These are phyloP conservation scores for Takifugu rubripes DNA, from an alignment of 2,797 vertebrate genomes.

Conservation along the genomic window DNA sequence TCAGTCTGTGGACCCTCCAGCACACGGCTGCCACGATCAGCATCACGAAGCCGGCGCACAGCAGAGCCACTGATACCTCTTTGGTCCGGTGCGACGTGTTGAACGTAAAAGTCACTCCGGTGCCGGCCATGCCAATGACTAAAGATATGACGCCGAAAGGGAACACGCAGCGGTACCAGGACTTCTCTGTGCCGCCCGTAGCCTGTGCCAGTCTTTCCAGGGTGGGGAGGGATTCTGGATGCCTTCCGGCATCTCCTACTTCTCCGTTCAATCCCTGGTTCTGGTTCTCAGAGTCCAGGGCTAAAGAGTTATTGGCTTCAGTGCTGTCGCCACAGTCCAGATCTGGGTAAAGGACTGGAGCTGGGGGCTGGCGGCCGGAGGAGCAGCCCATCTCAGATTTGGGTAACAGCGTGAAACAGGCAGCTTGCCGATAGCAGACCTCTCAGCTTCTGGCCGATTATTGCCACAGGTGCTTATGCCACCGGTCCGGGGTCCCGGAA, in stretches of 20 bases:
- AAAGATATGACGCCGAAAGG: slow-evolving; percentile 85
- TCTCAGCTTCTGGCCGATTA: slow-evolving; percentile 6
- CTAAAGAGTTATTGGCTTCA: slow-evolving; percentile 47
- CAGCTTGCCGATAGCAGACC: slow-evolving; percentile 9
- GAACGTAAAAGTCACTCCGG: slow-evolving; percentile 88
- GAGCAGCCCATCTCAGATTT: slow-evolving; percentile 82
- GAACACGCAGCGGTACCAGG: slow-evolving; percentile 82
- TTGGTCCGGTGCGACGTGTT: slow-evolving; percentile 85
- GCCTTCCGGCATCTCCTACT: slow-evolving; percentile 31
- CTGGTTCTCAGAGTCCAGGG: slow-evolving; percentile 60
- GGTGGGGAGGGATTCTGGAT: slow-evolving; percentile 76
- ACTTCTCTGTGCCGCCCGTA: slow-evolving; percentile 83
- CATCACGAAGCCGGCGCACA: slow-evolving; percentile 70
- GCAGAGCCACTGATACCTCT: slow-evolving; percentile 81
- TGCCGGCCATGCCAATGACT: slow-evolving; percentile 88
- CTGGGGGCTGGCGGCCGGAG: slow-evolving; percentile 80
- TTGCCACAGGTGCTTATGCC: slow-evolving; percentile 20
- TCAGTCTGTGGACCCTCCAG: slow-evolving; percentile 74
- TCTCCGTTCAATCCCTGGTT: slow-evolving; percentile 45
- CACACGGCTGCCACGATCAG: slow-evolving; percentile 72
- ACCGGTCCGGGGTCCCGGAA: slow-evolving; percentile 29
- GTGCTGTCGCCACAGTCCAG: slow-evolving; percentile 59
- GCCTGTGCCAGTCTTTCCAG: slow-evolving; percentile 87
- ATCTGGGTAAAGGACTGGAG: slow-evolving; percentile 62
- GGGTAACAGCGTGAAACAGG: slow-evolving; percentile 21